Evolutionary conservation across 2,797 vertebrate genomes (phyloP), one percentile per base, ranked within the genome.

Genomic region (Graptemys geographica): DNA sequence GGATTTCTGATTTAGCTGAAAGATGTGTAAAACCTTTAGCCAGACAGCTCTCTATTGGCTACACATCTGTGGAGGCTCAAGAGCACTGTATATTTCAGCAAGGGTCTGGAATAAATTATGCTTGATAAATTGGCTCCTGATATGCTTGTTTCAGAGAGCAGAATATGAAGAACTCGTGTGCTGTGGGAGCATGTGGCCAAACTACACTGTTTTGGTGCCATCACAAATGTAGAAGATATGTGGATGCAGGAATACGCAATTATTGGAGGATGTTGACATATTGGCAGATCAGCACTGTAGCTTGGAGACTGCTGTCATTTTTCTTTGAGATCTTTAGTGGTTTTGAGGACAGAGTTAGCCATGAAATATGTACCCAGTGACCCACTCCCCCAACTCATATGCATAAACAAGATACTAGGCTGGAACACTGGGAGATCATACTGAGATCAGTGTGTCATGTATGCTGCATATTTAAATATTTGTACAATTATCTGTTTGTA

Each of bases 81-180:
- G 97, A 97, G 96, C 88, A 93, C 92, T 8, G 12, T 96, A 97
- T 97, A 96, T 97, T 97, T 97, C 90, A 91, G 91, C 81, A 95
- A 86, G 97, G 92, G 87, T 96, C 96, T 97, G 97, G 96, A 97
- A 96, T 96, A 97, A 94, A 98, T 98, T 97, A 93, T 94, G 85
- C 89, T 97, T 96, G 93, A 86, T 91, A 95, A 95, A 95, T 65
- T 97, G 96, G 91, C 97, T 97, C 85, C 95, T 96, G 3, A 0
- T 93, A 96, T 59, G 74, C 47, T 92, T 96, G 5, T 97, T 97
- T 96, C 95, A 94, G 88, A 95, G 79, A 93, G 92, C 90, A 94
- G 85, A 91, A 78, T 91, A 1, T 0, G 88, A 92, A 92, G 92
- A 96, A 97, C 79, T 95, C 86, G 74, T 8, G 55, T 47, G 5